Percentiles rank a stretch among this genome's conserved stretches.
These are phyloP conservation scores for Caenorhabditis macrosperma DNA, from an alignment of 2,888 invertebrate species.

Conservation along the genomic window DNA sequence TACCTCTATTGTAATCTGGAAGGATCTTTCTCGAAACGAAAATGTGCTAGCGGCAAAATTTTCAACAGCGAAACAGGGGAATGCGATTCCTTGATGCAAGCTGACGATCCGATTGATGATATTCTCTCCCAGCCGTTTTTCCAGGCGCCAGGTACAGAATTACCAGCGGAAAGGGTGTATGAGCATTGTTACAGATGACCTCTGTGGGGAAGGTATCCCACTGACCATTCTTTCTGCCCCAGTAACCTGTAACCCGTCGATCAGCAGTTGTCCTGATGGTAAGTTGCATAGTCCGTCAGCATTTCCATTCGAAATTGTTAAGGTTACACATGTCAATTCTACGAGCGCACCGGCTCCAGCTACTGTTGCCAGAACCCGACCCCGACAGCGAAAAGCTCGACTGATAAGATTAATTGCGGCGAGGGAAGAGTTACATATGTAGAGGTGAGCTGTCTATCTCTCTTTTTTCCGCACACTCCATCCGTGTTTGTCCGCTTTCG, in stretches of 20 bases:
- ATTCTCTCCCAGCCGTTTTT: constrained; percentile 76
- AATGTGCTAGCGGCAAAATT: constrained; percentile 74
- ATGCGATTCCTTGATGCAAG: constrained; percentile 67
- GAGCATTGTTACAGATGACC: constrained; percentile 72
- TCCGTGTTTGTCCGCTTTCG: constrained; percentile 26
- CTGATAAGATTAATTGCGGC: constrained; percentile 68
- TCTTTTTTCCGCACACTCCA: constrained; percentile 9
- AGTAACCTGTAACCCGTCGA: constrained; percentile 78
- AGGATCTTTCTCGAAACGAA: constrained; percentile 75
- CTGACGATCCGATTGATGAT: constrained; percentile 68
- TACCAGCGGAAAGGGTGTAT: background rate
- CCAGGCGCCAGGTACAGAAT: constrained; percentile 77
- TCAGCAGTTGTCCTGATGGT: constrained; percentile 79
- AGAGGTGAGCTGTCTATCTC: constrained; percentile 62
- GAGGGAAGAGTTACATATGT: constrained; percentile 77
- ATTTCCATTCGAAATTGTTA: background rate
- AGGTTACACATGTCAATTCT: constrained; percentile 78
- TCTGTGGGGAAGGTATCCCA: constrained; percentile 78
- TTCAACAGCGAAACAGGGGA: constrained; percentile 72
- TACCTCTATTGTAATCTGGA: constrained; percentile 79
- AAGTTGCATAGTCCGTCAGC: background rate
- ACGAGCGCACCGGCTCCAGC: constrained; percentile 78
- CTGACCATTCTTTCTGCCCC: constrained; percentile 78
- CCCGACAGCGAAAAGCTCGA: constrained; percentile 52
- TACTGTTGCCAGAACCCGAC: constrained; percentile 77